These are phyloP conservation scores for Craseonycteris thonglongyai DNA, from an alignment of 2,113 vertebrate species.

Conservation along the genomic window DNA sequence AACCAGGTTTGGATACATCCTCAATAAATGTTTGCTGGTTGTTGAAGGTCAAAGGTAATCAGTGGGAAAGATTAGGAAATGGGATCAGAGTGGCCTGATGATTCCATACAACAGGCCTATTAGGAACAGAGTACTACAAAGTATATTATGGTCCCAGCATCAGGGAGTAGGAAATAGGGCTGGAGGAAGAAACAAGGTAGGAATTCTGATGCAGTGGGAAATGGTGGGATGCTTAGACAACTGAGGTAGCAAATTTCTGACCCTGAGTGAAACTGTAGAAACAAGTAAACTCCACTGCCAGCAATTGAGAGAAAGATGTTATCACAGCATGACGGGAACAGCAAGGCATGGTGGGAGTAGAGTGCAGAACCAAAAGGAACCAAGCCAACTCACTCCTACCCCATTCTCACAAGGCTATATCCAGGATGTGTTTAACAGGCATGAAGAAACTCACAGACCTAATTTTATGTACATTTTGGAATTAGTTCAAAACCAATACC, in stretches of 20 bases:
- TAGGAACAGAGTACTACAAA: background rate
- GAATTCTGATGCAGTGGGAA: background rate
- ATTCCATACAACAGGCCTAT: background rate
- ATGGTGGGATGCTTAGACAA: background rate
- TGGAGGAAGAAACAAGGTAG: background rate
- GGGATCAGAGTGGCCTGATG: background rate
- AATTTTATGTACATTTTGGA: background rate
- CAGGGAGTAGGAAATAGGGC: background rate
- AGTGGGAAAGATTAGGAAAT: background rate
- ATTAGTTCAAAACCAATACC: constrained; percentile 32
- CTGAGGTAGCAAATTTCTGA: background rate
- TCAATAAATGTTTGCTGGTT: background rate
- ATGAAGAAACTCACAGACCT: background rate
- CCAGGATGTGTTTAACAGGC: background rate
- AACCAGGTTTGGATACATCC: background rate
- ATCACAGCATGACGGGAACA: background rate
- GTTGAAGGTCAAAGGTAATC: background rate
- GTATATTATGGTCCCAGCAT: background rate
- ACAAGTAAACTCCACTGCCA: background rate
- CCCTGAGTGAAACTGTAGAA: background rate
- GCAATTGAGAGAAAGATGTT: background rate
- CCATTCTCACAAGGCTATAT: background rate
- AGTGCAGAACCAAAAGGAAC: background rate
- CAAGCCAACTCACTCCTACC: background rate
- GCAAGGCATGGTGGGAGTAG: background rate